Percentiles rank a stretch among this genome's conserved stretches.
These are phyloP conservation scores for Anthonomus grandis DNA, from an alignment of 1,140 invertebrate genomes.

Conservation along the genomic window DNA sequence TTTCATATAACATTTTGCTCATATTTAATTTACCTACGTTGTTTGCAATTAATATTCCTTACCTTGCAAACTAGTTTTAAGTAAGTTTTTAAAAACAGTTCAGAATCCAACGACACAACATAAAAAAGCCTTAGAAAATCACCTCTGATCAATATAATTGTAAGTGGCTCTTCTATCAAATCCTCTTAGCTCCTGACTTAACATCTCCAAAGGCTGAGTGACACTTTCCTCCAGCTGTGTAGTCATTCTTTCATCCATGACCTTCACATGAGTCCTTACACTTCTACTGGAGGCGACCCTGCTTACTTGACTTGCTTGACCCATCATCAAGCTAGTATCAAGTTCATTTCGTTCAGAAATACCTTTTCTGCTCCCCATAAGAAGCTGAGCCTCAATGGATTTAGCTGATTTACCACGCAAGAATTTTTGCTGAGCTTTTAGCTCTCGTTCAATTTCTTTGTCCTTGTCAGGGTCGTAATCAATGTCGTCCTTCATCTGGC, in stretches of 20 bases:
- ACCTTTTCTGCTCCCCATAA: slow-evolving; percentile 58
- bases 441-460: slow-evolving; percentile 35
- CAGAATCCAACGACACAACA: too few relatives aligned
- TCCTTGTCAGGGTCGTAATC: slow-evolving; percentile 37
- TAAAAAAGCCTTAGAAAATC: too few relatives aligned
- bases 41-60: too few relatives aligned
- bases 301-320: slow-evolving; percentile 46
- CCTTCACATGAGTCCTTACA: slow-evolving; percentile 40
- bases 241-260: slow-evolving; percentile 50
- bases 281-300: slow-evolving; percentile 36
- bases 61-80: background rate
- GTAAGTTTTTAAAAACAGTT: slow-evolving; percentile 1
- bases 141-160: slow-evolving; percentile 66
- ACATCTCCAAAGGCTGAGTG: slow-evolving; percentile 53
- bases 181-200: slow-evolving; percentile 60
- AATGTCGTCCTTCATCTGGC: slow-evolving; percentile 40
- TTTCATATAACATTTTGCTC: too few relatives aligned
- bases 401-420: slow-evolving; percentile 70
- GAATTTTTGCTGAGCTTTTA: slow-evolving; percentile 53
- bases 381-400: slow-evolving; percentile 64
- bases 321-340: slow-evolving; percentile 48
- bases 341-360: slow-evolving; percentile 52
- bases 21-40: too few relatives aligned
- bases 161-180: slow-evolving; percentile 59
- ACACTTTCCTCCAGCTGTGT: slow-evolving; percentile 53